Conservation (phyloP, 2,113 vertebrate species). For the Actinemys pallida region DNA sequence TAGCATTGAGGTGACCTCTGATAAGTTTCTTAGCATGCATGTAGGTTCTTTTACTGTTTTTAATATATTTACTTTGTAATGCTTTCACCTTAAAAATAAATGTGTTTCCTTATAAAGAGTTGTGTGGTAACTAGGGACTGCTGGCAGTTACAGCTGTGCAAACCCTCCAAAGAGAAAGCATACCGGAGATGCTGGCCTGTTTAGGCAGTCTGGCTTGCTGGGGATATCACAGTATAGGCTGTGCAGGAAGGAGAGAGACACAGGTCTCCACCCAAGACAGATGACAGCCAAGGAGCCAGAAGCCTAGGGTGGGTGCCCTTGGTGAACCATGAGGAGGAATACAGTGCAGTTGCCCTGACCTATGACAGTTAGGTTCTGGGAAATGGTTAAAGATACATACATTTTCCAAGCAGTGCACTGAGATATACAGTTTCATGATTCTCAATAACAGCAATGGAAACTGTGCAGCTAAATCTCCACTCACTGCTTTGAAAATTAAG, state of each 20-base stretch:
- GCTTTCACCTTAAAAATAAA: not conserved
- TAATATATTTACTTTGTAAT: not conserved
- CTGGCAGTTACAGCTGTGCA: not conserved
- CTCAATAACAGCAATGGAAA: not conserved
- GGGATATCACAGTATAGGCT: not conserved
- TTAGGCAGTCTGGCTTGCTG: not conserved
- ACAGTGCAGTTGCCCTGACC: too few species aligned
- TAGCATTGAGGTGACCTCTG: not conserved
- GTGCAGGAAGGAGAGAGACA: too few species aligned
- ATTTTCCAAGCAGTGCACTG: not conserved
- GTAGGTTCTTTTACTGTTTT: not conserved
- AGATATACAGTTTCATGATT: not conserved
- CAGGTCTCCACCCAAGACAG: too few species aligned
- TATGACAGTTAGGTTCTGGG: not conserved
- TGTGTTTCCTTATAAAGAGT: not conserved
- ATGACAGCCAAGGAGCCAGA: too few species aligned
- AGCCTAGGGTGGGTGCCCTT: too few species aligned
- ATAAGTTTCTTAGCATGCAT: not conserved
- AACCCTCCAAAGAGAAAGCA: not conserved
- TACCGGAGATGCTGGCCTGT: not conserved
- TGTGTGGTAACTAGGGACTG: not conserved
- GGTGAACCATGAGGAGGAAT: too few species aligned
- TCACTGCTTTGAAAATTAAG: not conserved
- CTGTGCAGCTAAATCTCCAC: not conserved
- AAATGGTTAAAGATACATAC: not conserved